A percentile compares a stretch with the other conserved stretches of the same genome.
Evolutionary conservation across 2,888 invertebrate genomes (phyloP).

Genomic region (Ophion ventricosus): DNA sequence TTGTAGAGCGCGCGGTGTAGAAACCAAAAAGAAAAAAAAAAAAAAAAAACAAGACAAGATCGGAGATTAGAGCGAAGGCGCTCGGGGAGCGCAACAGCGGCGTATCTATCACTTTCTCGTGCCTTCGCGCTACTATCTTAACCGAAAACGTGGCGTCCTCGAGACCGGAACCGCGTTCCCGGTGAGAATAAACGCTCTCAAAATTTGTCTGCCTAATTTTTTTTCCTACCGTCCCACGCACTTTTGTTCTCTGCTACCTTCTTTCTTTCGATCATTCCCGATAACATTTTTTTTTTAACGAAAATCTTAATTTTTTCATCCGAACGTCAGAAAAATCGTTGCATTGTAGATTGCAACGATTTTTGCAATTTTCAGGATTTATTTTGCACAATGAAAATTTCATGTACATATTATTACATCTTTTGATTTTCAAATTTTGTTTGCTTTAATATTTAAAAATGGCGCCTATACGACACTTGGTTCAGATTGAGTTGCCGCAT

Average conservation of each 20-base stretch:
- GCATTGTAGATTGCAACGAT: too few relatives aligned
- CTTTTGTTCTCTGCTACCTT: background rate
- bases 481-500: too few relatives aligned
- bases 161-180: conserved; percentile 69
- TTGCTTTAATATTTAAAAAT: too few relatives aligned
- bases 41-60: conserved; percentile 70
- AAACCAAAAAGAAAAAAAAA: conserved; percentile 29
- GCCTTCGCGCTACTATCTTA: conserved; percentile 69
- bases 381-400: too few relatives aligned
- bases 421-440: too few relatives aligned
- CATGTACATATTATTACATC: too few relatives aligned
- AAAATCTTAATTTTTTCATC: too few relatives aligned
- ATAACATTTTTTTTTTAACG: too few relatives aligned
- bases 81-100: conserved; percentile 63
- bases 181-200: conserved; percentile 55
- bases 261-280: background rate
- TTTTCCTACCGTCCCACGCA: too few relatives aligned
- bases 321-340: too few relatives aligned
- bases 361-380: too few relatives aligned
- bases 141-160: conserved; percentile 73
- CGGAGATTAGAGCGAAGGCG: conserved; percentile 20
- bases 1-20: conserved; percentile 30
- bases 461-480: too few relatives aligned
- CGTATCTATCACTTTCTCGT: conserved; percentile 73
- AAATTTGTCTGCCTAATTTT: background rate